phyloP scores from a whole-genome alignment of 2,113 vertebrate species.

The Phyllostomus hastatus region DNA sequence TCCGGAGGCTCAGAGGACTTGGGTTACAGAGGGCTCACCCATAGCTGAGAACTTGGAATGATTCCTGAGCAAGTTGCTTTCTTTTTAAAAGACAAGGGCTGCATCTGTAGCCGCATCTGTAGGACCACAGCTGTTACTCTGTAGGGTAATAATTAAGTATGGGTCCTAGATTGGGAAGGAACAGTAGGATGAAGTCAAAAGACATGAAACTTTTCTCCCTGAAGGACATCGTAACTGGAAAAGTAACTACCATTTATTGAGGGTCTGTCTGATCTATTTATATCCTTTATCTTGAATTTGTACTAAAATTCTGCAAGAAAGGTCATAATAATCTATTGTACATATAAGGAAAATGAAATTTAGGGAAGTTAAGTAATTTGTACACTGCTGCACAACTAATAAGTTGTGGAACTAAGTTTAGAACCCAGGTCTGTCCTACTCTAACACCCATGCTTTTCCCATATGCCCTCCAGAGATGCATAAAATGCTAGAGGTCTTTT shows the following conservation, averaged over 20 bases:
- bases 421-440: not conserved
- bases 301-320: not conserved
- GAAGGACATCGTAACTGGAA: not conserved
- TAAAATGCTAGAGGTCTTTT: not conserved
- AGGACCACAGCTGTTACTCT: not conserved
- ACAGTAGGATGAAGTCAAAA: not conserved
- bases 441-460: not conserved
- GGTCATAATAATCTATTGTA: not conserved
- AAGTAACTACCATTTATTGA: not conserved
- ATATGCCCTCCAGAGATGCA: not conserved
- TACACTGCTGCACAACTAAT: not conserved
- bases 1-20: constrained; percentile 8
- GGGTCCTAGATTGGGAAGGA: not conserved
- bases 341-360: not conserved
- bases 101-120: not conserved
- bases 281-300: not conserved
- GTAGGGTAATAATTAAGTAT: not conserved
- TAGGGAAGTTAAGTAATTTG: not conserved
- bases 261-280: not conserved
- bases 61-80: not conserved
- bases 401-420: not conserved
- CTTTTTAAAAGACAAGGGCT: not conserved
- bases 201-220: not conserved
- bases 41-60: not conserved
- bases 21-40: not conserved